Conservation (phyloP, 2,113 vertebrate genomes). For the Tupaia tana region DNA sequence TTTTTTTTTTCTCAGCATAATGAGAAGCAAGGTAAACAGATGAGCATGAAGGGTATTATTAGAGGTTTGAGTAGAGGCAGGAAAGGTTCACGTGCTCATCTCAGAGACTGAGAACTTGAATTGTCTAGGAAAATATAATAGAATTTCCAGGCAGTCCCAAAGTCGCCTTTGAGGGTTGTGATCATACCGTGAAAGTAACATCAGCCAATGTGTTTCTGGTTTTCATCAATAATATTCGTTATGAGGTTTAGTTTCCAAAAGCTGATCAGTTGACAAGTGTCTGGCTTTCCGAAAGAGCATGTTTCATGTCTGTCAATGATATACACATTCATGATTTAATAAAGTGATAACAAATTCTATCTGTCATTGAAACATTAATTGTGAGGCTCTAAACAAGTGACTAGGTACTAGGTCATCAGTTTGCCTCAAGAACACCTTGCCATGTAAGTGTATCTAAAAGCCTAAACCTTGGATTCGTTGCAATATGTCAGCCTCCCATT, state of each 20-base stretch:
- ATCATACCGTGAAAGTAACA: neutral
- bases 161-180: neutral
- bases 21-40: neutral
- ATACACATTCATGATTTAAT: neutral
- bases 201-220: neutral
- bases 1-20: neutral
- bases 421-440: neutral
- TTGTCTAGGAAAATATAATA: fast-evolving
- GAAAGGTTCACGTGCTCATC: neutral
- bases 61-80: neutral
- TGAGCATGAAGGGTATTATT: neutral
- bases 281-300: neutral
- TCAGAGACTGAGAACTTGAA: neutral
- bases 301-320: neutral
- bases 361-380: neutral
- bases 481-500: fast-evolving
- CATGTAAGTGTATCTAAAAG: too few relatives aligned
- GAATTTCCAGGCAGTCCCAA: neutral
- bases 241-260: neutral
- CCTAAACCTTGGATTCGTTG: neutral
- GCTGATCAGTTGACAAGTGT: neutral
- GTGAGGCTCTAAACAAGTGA: neutral
- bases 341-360: neutral
- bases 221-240: neutral
- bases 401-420: neutral